These are phyloP conservation scores for Patella depressa DNA, from an alignment of 2,888 invertebrate genomes.

Conservation along the genomic window DNA sequence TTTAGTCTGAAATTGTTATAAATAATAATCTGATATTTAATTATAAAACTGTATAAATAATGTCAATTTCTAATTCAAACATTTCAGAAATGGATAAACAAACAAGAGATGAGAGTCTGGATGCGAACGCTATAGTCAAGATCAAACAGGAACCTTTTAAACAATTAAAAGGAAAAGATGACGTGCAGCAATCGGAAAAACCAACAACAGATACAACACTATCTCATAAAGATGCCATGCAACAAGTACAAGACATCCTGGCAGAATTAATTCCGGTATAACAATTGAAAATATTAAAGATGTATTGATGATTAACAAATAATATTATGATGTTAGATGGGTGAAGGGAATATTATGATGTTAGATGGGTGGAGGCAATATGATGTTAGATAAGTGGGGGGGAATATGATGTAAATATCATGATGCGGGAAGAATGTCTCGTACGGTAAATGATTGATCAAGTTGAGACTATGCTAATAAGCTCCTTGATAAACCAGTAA, in stretches of 20 bases:
- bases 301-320: neutral
- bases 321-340: neutral
- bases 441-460: too few relatives aligned
- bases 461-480: too few relatives aligned
- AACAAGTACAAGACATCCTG: conserved; percentile 44
- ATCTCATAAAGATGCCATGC: conserved; percentile 56
- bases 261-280: conserved; percentile 51
- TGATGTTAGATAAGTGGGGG: too few relatives aligned
- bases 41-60: too few relatives aligned
- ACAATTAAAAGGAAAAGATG: neutral
- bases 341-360: neutral
- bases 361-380: neutral
- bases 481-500: too few relatives aligned
- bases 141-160: neutral
- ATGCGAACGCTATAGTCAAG: neutral
- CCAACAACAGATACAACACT: conserved; percentile 19
- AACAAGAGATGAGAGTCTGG: too few relatives aligned
- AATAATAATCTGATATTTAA: too few relatives aligned
- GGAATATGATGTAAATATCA: too few relatives aligned
- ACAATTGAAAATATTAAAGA: conserved; percentile 4
- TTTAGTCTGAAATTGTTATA: too few relatives aligned
- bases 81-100: too few relatives aligned
- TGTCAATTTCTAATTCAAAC: too few relatives aligned
- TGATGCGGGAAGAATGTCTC: too few relatives aligned
- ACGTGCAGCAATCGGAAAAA: neutral